phyloP scores from a whole-genome alignment of 2,113 vertebrate species.

The Acanthisitta chloris region DNA sequence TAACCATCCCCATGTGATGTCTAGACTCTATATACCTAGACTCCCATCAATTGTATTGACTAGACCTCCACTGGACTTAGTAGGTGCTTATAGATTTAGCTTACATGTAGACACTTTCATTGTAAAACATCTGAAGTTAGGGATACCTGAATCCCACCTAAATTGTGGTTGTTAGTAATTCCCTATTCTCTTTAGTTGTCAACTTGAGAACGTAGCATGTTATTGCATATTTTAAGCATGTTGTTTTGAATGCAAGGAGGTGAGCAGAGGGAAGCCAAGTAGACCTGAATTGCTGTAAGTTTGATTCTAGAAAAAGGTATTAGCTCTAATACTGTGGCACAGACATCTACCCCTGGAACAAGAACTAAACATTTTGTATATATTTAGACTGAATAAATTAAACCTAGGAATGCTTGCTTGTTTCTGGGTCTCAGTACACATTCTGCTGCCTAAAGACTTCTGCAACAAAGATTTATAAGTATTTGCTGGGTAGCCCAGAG shows the following conservation, averaged over 20 bases:
- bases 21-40: neutral
- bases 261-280: neutral
- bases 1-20: neutral
- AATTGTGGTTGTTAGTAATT: neutral
- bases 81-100: neutral
- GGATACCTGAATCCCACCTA: neutral
- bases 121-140: neutral
- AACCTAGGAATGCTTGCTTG: neutral
- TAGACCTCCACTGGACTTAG: neutral
- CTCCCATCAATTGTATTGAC: neutral
- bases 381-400: neutral
- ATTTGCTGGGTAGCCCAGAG: too few species aligned
- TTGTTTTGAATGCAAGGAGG: neutral
- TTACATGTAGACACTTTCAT: neutral
- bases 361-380: accelerated
- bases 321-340: neutral
- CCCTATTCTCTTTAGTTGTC: neutral
- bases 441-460: neutral
- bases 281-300: neutral
- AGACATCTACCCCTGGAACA: neutral
- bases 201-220: neutral
- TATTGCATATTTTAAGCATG: neutral
- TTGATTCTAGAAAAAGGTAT: neutral
- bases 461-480: neutral
- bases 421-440: neutral